Evolutionary conservation across 2,888 invertebrate genomes (phyloP).

Genomic region (Thalpophila matura): DNA sequence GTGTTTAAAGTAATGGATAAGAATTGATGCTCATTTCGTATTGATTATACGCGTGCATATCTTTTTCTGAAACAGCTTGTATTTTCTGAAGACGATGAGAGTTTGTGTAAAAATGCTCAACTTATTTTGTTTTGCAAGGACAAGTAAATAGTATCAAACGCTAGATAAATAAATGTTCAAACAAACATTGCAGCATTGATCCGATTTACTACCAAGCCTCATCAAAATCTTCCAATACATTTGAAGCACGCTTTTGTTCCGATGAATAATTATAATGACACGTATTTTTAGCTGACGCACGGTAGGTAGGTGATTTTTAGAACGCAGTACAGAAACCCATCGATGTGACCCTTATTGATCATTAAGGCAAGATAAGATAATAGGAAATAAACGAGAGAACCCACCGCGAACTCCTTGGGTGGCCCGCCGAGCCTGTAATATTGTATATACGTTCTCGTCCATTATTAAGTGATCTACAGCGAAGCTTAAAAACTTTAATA

Average conservation of each 20-base stretch:
- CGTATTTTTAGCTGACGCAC: constrained; percentile 6
- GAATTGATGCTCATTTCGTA: constrained; percentile 25
- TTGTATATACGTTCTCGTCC: constrained; percentile 72
- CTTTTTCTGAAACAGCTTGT: constrained; percentile 3
- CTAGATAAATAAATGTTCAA: background rate
- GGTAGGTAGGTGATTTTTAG: constrained; percentile 29
- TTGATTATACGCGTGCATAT: constrained; percentile 20
- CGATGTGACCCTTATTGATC: constrained; percentile 75
- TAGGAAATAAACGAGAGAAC: constrained; percentile 81
- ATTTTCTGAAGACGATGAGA: no score
- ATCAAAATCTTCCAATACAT: constrained; percentile 7
- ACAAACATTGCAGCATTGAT: no score
- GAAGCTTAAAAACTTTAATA: constrained; percentile 57
- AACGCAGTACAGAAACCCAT: constrained; percentile 32
- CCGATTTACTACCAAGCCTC: background rate
- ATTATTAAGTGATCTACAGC: constrained; percentile 71
- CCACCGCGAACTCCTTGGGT: constrained; percentile 80
- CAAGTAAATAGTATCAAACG: no score
- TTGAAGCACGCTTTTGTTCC: constrained; percentile 9
- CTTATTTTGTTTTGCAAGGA: no score
- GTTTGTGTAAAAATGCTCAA: no score
- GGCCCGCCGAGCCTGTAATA: constrained; percentile 75
- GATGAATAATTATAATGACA: constrained; percentile 26
- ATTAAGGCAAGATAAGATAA: constrained; percentile 82
- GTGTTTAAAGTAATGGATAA: constrained; percentile 43